Evolutionary conservation across 1,140 invertebrate genomes (phyloP).

Genomic region (Camponotus floridanus): DNA sequence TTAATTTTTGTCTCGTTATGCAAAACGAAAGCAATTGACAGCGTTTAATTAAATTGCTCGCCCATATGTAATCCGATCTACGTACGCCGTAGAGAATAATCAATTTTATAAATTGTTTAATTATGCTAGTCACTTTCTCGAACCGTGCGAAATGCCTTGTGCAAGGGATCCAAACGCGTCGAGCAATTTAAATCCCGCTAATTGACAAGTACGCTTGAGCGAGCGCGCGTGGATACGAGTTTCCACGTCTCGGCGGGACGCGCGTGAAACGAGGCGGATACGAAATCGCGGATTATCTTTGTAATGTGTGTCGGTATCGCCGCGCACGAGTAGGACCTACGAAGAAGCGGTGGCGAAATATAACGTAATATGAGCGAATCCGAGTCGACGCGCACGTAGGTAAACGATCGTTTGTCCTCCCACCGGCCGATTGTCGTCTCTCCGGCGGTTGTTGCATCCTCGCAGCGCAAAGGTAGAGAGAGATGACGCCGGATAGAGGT

Average conservation of each 20-base stretch:
- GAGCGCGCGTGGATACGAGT: slow-evolving; percentile 22
- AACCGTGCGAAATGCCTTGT: slow-evolving; percentile 47
- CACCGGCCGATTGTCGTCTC: slow-evolving; percentile 82
- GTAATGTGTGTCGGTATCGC: neutral
- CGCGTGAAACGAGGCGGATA: slow-evolving; percentile 43
- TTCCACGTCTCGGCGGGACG: neutral
- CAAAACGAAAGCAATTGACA: slow-evolving; percentile 28
- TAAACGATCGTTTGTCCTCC: slow-evolving; percentile 84
- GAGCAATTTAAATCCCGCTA: slow-evolving; percentile 56
- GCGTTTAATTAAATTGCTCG: slow-evolving; percentile 46
- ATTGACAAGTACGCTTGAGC: slow-evolving; percentile 60
- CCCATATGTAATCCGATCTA: neutral
- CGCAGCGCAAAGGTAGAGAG: slow-evolving; percentile 60
- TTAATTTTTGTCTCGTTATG: slow-evolving; percentile 5
- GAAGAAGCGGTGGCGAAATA: slow-evolving; percentile 63
- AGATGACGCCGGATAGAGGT: slow-evolving; percentile 37
- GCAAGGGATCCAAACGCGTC: slow-evolving; percentile 25
- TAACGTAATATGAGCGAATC: slow-evolving; percentile 52
- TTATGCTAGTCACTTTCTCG: slow-evolving; percentile 32
- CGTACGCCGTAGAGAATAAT: slow-evolving; percentile 3
- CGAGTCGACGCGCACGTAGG: slow-evolving; percentile 73
- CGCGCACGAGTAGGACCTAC: neutral
- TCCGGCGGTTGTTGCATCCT: slow-evolving; percentile 78
- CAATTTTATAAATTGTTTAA: slow-evolving; percentile 52
- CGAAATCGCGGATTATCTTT: slow-evolving; percentile 65